Evolutionary conservation across 2,113 vertebrate genomes (phyloP).

Genomic region (Nycticryphes semicollaris): DNA sequence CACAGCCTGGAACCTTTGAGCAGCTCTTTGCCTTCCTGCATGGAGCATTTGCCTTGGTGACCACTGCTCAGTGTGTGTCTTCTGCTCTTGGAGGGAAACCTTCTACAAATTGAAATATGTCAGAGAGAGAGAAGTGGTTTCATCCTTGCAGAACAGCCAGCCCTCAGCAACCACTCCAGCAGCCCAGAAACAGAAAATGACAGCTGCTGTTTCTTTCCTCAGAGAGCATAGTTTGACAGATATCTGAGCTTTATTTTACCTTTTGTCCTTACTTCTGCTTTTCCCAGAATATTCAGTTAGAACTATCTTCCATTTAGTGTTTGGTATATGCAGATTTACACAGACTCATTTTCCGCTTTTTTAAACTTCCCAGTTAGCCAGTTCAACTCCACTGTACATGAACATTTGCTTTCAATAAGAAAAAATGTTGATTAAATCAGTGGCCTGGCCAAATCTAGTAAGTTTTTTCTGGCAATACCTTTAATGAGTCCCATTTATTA

Average conservation of each 20-base stretch:
- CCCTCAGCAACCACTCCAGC: neutral
- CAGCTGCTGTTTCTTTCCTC: neutral
- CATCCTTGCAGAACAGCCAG: fast-evolving
- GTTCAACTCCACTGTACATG: neutral
- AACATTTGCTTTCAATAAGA: constrained; percentile 76
- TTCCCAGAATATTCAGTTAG: neutral
- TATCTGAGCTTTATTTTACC: neutral
- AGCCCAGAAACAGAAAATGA: neutral
- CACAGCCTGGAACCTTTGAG: fast-evolving
- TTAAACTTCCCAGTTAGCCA: constrained; percentile 7
- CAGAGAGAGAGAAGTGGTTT: neutral
- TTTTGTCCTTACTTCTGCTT: neutral
- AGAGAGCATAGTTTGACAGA: neutral
- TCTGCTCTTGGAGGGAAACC: neutral
- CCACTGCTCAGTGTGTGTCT: neutral
- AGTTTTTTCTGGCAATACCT: constrained; percentile 60
- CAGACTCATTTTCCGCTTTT: neutral
- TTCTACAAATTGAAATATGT: neutral
- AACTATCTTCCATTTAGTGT: neutral
- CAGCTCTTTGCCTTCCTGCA: neutral
- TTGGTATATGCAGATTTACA: neutral
- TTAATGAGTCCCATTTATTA: constrained; percentile 60
- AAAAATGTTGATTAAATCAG: constrained; percentile 60
- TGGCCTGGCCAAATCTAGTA: constrained; percentile 32
- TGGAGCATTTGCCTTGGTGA: neutral